Base-by-base conservation (phyloP, 2,113 vertebrate species). In the Cromileptes altivelis region DNA sequence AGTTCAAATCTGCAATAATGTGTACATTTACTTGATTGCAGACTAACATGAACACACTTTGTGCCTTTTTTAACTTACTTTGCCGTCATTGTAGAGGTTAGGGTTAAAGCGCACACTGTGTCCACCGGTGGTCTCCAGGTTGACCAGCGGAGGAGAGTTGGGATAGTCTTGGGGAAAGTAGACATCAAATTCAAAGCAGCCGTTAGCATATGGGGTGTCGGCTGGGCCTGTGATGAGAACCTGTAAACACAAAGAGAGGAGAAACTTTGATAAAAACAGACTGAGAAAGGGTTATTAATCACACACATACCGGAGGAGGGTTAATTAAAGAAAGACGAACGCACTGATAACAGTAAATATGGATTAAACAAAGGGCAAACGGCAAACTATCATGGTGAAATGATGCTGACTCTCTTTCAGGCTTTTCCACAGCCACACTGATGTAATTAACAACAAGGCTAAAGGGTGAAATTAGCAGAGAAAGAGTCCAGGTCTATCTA, bases 81-180 rank as follows among this genome's bases (percentile, higher is more conserved):
- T 99, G 94, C 98, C 98, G 72, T 99, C 98, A 18, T 99, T 99
- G 95, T 99, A 99, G 92, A 99, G 98, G 91, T 99, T 99, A 78
- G 98, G 98, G 94, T 99, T 99, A 91, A 99, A 99, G 88, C 98
- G 96, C 82, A 99, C 98, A 0, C 98, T 99, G 94, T 99, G 98
- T 42, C 98, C 98, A 6, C 98, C 98, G 0, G 98, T 99, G 75
- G 98, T 99, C 95, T 99, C 98, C 90, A 99, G 95, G 90, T 99
- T 99, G 85, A 99, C 98, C 89, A 99, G 97, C 0, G 98, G 98
- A 62, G 98, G 98, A 2, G 98, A 99, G 93, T 98, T 99, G 5
- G 98, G 98, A 89, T 99, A 99, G 92, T 99, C 98, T 95, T 99
- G 98, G 75, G 98, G 98, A 89, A 99, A 99, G 93, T 99, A 99